phyloP scores from a whole-genome alignment of 2,888 invertebrate genomes.

The Clanis bilineata region DNA sequence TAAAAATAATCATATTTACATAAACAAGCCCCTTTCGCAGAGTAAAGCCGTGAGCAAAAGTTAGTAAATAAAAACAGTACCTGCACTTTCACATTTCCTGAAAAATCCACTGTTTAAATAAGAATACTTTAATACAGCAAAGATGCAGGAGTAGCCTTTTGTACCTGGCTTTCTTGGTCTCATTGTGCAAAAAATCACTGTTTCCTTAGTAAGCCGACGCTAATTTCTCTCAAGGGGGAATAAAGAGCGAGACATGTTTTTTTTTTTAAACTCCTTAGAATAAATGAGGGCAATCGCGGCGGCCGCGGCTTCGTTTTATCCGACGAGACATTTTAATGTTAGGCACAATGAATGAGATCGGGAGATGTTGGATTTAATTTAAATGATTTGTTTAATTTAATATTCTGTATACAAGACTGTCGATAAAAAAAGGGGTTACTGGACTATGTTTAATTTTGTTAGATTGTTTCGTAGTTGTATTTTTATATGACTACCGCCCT shows the following conservation, averaged over 20 bases:
- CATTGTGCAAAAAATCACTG: conserved; percentile 16
- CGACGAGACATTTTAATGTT: conserved; percentile 18
- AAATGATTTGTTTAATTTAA: conserved; percentile 13
- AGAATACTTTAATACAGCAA: neutral
- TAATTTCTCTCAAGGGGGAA: conserved; percentile 21
- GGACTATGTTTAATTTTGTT: too few relatives aligned
- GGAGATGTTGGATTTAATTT: conserved; percentile 9
- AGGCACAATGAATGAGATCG: conserved; percentile 14
- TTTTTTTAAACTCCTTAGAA: conserved; percentile 18
- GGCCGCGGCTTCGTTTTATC: conserved; percentile 18
- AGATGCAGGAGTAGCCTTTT: neutral
- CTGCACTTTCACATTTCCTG: neutral
- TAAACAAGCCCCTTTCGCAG: too few relatives aligned
- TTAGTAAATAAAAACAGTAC: too few relatives aligned
- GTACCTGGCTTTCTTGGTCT: neutral
- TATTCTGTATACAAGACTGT: neutral
- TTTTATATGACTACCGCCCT: too few relatives aligned
- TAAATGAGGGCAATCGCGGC: conserved; percentile 21
- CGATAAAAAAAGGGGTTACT: neutral
- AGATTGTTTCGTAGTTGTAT: too few relatives aligned
- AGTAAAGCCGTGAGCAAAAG: too few relatives aligned
- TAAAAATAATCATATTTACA: too few relatives aligned
- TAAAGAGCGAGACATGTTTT: conserved; percentile 22
- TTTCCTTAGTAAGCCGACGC: conserved; percentile 18
- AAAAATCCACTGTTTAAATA: neutral